Evolutionary conservation across 2,888 invertebrate genomes (phyloP).

Genomic region (Drosophila neonasuta): DNA sequence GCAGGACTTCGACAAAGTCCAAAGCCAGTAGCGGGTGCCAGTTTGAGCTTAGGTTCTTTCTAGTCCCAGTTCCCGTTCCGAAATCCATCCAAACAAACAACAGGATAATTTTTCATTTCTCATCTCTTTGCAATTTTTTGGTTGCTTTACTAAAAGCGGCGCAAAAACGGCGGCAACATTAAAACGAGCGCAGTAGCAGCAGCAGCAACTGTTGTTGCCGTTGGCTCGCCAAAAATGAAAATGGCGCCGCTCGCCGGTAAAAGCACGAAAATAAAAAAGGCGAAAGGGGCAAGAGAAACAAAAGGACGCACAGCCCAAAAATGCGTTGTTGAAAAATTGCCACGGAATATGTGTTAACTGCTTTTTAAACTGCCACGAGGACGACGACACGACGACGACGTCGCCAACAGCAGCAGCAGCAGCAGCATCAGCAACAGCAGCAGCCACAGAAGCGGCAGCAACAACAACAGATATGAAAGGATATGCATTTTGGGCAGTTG

Average conservation of each 20-base stretch:
- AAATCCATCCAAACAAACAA: constrained; percentile 55
- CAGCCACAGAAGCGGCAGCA: constrained; percentile 21
- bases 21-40: constrained; percentile 3
- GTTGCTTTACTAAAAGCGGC: constrained; percentile 65
- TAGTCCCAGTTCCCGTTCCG: background rate
- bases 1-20: constrained; percentile 19
- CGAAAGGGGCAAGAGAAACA: constrained; percentile 28
- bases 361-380: constrained; percentile 81
- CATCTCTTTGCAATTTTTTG: constrained; percentile 13
- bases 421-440: constrained; percentile 24
- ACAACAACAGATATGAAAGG: constrained; percentile 34
- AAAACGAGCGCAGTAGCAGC: constrained; percentile 53
- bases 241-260: constrained; percentile 60
- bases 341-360: constrained; percentile 81
- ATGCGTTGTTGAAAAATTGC: constrained; percentile 80
- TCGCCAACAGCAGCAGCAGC: constrained; percentile 36
- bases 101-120: constrained; percentile 78
- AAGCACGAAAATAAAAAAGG: constrained; percentile 21
- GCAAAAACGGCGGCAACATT: constrained; percentile 69
- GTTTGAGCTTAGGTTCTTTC: too few species aligned
- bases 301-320: constrained; percentile 67
- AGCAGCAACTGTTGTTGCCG: constrained; percentile 28
- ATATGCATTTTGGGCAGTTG: constrained; percentile 69
- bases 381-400: constrained; percentile 71
- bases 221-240: constrained; percentile 54